Evolutionary conservation across 2,797 vertebrate genomes (phyloP).

Genomic region (Dendrocincla tyrannina): DNA sequence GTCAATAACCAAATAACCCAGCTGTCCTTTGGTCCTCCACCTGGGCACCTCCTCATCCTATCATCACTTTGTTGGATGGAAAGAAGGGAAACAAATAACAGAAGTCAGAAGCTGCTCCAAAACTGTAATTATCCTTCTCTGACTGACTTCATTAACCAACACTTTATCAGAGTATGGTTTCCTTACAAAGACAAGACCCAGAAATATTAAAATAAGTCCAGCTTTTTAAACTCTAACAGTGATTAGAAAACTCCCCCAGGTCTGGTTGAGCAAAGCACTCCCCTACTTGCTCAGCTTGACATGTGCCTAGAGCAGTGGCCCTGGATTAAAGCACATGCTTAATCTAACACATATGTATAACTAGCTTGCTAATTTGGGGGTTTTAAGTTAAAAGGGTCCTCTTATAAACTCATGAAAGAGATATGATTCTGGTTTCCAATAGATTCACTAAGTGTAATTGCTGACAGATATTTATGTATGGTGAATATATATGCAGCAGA

Average conservation of each 20-base stretch:
- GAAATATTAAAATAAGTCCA: not conserved
- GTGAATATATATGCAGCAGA: not conserved
- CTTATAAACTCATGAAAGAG: not conserved
- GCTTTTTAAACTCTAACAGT: not conserved
- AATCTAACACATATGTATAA: not conserved
- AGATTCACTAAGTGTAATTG: not conserved
- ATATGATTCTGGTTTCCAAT: not conserved
- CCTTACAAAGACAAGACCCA: not conserved
- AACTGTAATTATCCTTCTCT: not conserved
- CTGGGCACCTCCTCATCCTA: not conserved
- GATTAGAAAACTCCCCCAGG: not conserved
- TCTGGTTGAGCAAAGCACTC: not conserved
- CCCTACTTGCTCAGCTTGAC: not conserved
- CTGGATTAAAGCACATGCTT: not conserved
- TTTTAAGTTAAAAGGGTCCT: not conserved
- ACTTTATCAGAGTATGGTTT: not conserved
- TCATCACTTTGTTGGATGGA: not conserved
- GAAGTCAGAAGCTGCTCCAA: not conserved
- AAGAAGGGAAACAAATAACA: constrained; percentile 10
- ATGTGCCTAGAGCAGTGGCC: not conserved
- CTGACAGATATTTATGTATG: not conserved
- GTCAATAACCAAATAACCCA: not conserved
- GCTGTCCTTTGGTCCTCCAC: not conserved
- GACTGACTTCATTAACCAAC: not conserved
- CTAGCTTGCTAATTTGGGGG: not conserved